Evolutionary conservation across 2,888 invertebrate species (phyloP).

Genomic region (Coronaproctus castanopsis): DNA sequence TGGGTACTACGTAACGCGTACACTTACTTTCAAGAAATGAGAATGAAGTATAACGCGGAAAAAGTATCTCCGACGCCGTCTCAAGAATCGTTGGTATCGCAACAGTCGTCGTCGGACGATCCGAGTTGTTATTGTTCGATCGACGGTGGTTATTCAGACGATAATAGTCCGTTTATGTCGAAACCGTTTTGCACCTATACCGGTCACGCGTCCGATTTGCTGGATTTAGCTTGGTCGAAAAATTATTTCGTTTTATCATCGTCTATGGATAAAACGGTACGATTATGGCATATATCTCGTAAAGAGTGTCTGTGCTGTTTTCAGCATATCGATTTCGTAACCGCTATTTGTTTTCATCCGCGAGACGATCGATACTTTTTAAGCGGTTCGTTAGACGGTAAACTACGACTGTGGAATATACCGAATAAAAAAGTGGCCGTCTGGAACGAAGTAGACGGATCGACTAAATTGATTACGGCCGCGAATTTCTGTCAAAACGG

Average conservation of each 20-base stretch:
- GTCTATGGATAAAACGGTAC: slow-evolving; percentile 95
- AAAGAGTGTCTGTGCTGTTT: slow-evolving; percentile 96
- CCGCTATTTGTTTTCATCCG: slow-evolving; percentile 96
- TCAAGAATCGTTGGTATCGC: slow-evolving; percentile 71
- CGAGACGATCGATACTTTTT: slow-evolving; percentile 76
- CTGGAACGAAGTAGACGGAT: slow-evolving; percentile 94
- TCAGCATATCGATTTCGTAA: slow-evolving; percentile 97
- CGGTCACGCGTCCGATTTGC: slow-evolving; percentile 86
- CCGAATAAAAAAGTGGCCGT: slow-evolving; percentile 96
- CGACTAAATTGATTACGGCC: slow-evolving; percentile 81
- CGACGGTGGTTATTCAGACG: slow-evolving; percentile 29
- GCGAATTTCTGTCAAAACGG: slow-evolving; percentile 90
- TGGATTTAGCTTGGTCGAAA: slow-evolving; percentile 97
- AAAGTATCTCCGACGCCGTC: slow-evolving; percentile 84
- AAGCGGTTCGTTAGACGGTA: slow-evolving; percentile 93
- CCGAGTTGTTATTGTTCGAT: slow-evolving; percentile 25
- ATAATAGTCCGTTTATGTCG: slow-evolving; percentile 54
- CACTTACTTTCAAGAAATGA: slow-evolving; percentile 82
- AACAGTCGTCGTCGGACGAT: slow-evolving; percentile 42
- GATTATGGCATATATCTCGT: slow-evolving; percentile 91
- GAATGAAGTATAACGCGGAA: slow-evolving; percentile 82
- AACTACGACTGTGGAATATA: slow-evolving; percentile 96
- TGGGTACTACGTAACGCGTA: slow-evolving; percentile 87
- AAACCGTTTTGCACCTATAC: slow-evolving; percentile 79
- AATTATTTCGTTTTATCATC: slow-evolving; percentile 94